A percentile compares a stretch with the other conserved stretches of the same genome.
Evolutionary conservation across 2,888 invertebrate genomes (phyloP).

Genomic region (Papilio protenor): DNA sequence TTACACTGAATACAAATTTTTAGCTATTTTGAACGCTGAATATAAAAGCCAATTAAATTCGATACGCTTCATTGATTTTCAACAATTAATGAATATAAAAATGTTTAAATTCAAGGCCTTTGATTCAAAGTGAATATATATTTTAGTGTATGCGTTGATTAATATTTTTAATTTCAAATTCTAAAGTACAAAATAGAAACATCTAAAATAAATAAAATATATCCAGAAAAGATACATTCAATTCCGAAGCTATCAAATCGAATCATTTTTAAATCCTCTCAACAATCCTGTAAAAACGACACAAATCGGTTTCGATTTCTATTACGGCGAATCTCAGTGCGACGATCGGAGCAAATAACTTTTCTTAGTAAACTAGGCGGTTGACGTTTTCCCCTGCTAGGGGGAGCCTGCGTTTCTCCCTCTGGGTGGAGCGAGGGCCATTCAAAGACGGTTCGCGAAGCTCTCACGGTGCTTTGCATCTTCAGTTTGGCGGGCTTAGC

Average conservation of each 20-base stretch:
- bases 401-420: slow-evolving; percentile 81
- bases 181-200: too few relatives aligned
- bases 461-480: slow-evolving; percentile 70
- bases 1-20: slow-evolving; percentile 1
- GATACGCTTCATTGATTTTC: neutral
- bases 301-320: slow-evolving; percentile 68
- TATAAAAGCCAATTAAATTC: slow-evolving; percentile 8
- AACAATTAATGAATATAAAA: neutral
- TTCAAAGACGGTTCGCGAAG: slow-evolving; percentile 82
- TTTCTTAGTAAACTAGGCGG: slow-evolving; percentile 82
- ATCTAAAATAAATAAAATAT: neutral
- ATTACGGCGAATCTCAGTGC: slow-evolving; percentile 64
- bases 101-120: neutral
- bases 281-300: slow-evolving; percentile 29
- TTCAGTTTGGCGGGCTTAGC: slow-evolving; percentile 81
- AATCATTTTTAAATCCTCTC: slow-evolving; percentile 8
- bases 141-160: neutral
- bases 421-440: slow-evolving; percentile 75
- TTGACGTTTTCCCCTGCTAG: slow-evolving; percentile 81
- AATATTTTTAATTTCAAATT: neutral
- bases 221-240: neutral
- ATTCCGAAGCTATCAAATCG: slow-evolving; percentile 14
- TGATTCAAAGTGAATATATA: neutral
- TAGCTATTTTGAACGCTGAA: neutral
- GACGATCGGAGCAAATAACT: slow-evolving; percentile 75